phyloP scores from a whole-genome alignment of 2,888 invertebrate species.

The Drosophila vallismaia region DNA sequence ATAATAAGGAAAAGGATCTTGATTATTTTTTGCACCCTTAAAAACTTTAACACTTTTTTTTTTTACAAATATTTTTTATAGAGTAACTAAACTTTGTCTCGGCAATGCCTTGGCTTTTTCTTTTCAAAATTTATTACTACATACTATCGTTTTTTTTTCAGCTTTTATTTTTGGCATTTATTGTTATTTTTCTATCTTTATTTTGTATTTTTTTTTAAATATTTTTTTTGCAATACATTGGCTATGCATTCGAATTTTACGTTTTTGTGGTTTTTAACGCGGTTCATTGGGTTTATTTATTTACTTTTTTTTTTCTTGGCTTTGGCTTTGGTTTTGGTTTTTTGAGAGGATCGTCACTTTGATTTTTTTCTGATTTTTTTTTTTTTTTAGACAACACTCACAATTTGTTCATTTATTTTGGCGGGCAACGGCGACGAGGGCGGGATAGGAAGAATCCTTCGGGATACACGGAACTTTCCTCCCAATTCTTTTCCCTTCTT shows the following conservation, averaged over 20 bases:
- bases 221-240: constrained; percentile 33
- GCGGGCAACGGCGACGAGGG: not conserved
- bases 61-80: not conserved
- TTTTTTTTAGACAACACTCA: constrained; percentile 12
- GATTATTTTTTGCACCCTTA: not conserved
- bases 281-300: constrained; percentile 32
- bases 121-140: constrained; percentile 9
- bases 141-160: constrained; percentile 10
- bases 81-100: constrained; percentile 18
- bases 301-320: constrained; percentile 33
- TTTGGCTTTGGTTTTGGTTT: not conserved
- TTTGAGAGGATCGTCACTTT: constrained; percentile 5
- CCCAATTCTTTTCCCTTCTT: not conserved
- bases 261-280: constrained; percentile 2
- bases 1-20: no score
- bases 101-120: not conserved
- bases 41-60: not conserved
- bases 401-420: constrained; percentile 4
- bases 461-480: constrained; percentile 1
- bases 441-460: not conserved
- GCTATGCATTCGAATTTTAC: constrained; percentile 51
- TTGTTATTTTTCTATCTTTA: constrained; percentile 10
- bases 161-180: constrained; percentile 18
- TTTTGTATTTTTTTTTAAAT: not conserved
- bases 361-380: no score